Base-by-base conservation (phyloP, 2,797 vertebrate species). In the Adelosebastes latens region DNA sequence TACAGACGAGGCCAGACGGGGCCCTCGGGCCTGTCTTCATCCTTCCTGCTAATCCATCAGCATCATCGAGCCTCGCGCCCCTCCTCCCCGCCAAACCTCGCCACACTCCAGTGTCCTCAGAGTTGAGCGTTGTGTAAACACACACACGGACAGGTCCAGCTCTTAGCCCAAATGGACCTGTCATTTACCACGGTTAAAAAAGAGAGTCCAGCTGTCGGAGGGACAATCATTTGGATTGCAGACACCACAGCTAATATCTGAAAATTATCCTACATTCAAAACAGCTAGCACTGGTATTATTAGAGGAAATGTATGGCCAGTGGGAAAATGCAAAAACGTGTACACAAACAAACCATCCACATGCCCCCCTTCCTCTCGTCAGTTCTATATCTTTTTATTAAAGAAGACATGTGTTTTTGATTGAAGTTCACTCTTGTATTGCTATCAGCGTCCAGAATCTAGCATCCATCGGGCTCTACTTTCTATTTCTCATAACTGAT, bases 1-100 rank as follows among this genome's bases (percentile, higher is more conserved):
- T 80, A 32, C 49, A 53, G 70, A 66, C 34, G 62, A 87, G 84
- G 81, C 78, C 88, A 84, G 58, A 77, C 5, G 27, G 70, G 76
- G 32, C 81, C 82, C 64, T 79, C 65, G 79, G 78, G 87, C 60
- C 72, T 63, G 77, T 87, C 81, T 78, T 85, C 80, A 6, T 83
- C 81, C 65, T 80, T 72, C 79, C 77, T 71, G 32, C 78, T 88
- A 83, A 93, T 94, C 90, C 90, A 93, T 93, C 92, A 93, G 84
- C 83, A 80, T 87, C 84, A 78, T 53, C n/a, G 56, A 71, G 66
- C n/a, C 63, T 31, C 76, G 73, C 22, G 9, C 61, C 60, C 64
- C 64, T 64, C 63, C 36, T 25, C 25, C 74, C 72, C 73, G 55
- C 77, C 76, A 86, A 80, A 82, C 63, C 68, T 84, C 81, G 75